A percentile compares a stretch with the other conserved stretches of the same genome.
phyloP scores from a whole-genome alignment of 2,888 invertebrate genomes.

The Cremastinae sp. region DNA sequence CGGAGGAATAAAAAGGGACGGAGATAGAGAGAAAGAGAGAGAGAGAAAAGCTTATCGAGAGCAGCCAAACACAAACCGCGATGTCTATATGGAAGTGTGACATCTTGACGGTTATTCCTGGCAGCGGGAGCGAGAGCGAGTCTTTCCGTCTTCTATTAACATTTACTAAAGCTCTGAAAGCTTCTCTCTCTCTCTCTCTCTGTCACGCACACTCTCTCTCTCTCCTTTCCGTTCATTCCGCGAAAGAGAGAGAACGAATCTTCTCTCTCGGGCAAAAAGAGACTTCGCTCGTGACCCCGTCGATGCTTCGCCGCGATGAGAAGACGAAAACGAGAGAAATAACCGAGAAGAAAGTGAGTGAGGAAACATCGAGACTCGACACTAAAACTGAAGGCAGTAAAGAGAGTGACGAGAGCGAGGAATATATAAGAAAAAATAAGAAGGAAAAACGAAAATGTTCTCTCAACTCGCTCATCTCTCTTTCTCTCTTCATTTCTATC shows the following conservation, averaged over 20 bases:
- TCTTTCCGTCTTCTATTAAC: slow-evolving; percentile 73
- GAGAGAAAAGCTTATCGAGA: slow-evolving; percentile 66
- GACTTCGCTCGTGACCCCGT: slow-evolving; percentile 37
- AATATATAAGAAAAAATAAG: slow-evolving; percentile 5
- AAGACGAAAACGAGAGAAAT: slow-evolving; percentile 22
- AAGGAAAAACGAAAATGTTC: slow-evolving; percentile 23
- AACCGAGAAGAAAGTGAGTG: slow-evolving; percentile 23
- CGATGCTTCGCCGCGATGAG: slow-evolving; percentile 43
- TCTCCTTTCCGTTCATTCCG: slow-evolving; percentile 10
- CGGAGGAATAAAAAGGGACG: slow-evolving; percentile 66
- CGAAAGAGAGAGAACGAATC: neutral
- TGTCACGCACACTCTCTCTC: slow-evolving; percentile 4
- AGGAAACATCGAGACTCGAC: slow-evolving; percentile 41
- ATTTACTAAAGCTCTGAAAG: slow-evolving; percentile 65
- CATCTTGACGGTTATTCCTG: slow-evolving; percentile 79
- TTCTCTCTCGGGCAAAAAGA: slow-evolving; percentile 29
- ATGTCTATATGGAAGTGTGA: slow-evolving; percentile 79
- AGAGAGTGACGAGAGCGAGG: slow-evolving; percentile 58
- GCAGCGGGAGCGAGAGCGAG: slow-evolving; percentile 60
- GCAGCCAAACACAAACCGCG: slow-evolving; percentile 62
- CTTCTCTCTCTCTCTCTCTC: slow-evolving; percentile 31
- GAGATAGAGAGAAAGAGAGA: slow-evolving; percentile 1
- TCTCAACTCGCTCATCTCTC: slow-evolving; percentile 34
- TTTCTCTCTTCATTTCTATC: slow-evolving; percentile 14
- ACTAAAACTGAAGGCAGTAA: slow-evolving; percentile 43